Evolutionary conservation across 2,888 invertebrate species (phyloP).

Genomic region (Cyaniris semiargus): DNA sequence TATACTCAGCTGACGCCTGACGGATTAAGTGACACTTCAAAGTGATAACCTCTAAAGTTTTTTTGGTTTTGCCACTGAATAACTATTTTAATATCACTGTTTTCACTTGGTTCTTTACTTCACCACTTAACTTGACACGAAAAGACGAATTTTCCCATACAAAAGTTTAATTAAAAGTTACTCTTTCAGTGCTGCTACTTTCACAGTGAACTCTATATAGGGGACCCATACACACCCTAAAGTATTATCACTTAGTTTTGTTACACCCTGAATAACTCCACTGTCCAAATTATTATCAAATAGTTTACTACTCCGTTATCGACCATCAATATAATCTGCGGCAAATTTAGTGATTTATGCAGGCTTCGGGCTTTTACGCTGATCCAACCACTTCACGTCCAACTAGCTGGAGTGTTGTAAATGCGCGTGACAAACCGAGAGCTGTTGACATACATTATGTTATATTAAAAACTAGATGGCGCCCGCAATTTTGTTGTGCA

Average conservation of each 20-base stretch:
- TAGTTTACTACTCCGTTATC: background rate
- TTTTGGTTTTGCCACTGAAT: background rate
- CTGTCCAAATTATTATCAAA: no score
- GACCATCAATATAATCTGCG: background rate
- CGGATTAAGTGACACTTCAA: background rate
- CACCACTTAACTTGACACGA: background rate
- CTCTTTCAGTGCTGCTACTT: no score
- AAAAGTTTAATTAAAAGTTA: no score
- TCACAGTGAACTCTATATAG: no score
- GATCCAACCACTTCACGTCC: background rate
- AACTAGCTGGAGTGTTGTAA: background rate
- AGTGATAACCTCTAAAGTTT: background rate
- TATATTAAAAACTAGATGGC: background rate
- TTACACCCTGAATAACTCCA: no score
- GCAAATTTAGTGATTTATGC: background rate
- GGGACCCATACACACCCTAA: no score
- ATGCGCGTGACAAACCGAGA: background rate
- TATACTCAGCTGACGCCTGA: background rate
- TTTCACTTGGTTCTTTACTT: background rate
- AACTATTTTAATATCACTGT: background rate
- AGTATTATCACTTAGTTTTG: no score
- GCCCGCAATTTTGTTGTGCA: background rate
- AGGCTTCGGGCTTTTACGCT: background rate
- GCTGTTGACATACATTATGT: slow-evolving; percentile 6
- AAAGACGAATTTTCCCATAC: no score